A percentile compares a stretch with the other conserved stretches of the same genome.
phyloP scores from a whole-genome alignment of 2,888 invertebrate genomes.

The Epinotia bilunana region DNA sequence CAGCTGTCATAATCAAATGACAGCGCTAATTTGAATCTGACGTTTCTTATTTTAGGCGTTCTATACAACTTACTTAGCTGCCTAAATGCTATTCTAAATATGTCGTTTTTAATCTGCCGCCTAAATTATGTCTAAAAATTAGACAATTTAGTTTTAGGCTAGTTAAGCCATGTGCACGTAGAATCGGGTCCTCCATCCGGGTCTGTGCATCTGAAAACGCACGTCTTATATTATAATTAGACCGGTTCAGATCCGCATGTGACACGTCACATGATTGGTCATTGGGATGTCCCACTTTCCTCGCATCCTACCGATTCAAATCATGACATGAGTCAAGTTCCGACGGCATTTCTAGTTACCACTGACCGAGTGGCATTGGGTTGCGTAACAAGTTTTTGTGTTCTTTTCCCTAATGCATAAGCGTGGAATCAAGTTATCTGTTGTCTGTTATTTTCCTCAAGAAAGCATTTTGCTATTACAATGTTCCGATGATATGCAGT shows the following conservation, averaged over 20 bases:
- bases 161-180: too few relatives aligned
- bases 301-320: constrained; percentile 32
- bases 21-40: too few relatives aligned
- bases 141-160: too few relatives aligned
- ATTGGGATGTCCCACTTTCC: constrained; percentile 43
- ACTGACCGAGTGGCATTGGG: constrained; percentile 41
- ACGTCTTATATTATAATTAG: neutral
- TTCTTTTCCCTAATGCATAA: constrained; percentile 28
- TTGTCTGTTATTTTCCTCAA: constrained; percentile 10
- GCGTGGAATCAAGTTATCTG: constrained; percentile 1
- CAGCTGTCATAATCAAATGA: too few relatives aligned
- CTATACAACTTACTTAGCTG: too few relatives aligned
- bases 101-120: too few relatives aligned
- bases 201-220: constrained; percentile 10
- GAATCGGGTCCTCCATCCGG: too few relatives aligned
- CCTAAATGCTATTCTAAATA: too few relatives aligned
- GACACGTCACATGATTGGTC: constrained; percentile 30
- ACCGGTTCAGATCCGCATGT: constrained; percentile 25
- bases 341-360: constrained; percentile 19
- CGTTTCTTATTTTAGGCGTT: too few relatives aligned
- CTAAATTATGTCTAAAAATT: too few relatives aligned
- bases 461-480: neutral
- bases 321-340: constrained; percentile 34
- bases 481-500: neutral
- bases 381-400: constrained; percentile 34